Conservation (phyloP, 1,140 invertebrate species). For the Mizuhopecten yessoensis region DNA sequence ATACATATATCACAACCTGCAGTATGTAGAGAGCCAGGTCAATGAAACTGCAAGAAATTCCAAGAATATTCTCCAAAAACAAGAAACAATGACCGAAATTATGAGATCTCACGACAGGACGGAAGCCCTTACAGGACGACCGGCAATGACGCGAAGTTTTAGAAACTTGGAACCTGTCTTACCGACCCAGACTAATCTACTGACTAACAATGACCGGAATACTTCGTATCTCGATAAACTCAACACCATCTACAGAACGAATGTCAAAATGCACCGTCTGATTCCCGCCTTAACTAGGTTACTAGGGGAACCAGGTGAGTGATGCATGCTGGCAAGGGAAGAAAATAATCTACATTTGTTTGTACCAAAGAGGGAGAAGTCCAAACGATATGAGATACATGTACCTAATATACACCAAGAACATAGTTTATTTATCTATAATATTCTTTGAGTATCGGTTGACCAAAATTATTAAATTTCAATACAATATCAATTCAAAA, state of each 20-base stretch:
- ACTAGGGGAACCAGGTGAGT: slow-evolving; percentile 72
- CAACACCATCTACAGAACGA: slow-evolving; percentile 64
- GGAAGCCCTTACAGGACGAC: background rate
- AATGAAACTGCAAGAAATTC: slow-evolving; percentile 61
- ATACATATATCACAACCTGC: slow-evolving; percentile 69
- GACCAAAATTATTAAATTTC: no score
- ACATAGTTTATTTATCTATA: no score
- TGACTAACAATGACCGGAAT: background rate
- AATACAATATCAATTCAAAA: no score
- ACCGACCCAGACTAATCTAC: background rate
- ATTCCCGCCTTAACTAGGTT: slow-evolving; percentile 69
- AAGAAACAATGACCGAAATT: background rate
- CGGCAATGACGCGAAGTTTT: background rate
- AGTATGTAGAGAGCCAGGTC: slow-evolving; percentile 65
- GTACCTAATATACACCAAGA: no score
- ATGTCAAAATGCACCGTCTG: slow-evolving; percentile 62
- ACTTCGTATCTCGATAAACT: slow-evolving; percentile 47
- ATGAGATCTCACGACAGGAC: background rate
- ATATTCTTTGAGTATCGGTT: no score
- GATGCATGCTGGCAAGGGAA: background rate
- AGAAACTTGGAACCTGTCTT: background rate
- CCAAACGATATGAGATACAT: no score
- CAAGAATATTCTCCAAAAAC: slow-evolving; percentile 26
- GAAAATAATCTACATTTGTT: no score
- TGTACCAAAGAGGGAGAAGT: no score